Evolutionary conservation across 2,113 vertebrate species (phyloP).

Genomic region (Ophthalmolycus amberensis): DNA sequence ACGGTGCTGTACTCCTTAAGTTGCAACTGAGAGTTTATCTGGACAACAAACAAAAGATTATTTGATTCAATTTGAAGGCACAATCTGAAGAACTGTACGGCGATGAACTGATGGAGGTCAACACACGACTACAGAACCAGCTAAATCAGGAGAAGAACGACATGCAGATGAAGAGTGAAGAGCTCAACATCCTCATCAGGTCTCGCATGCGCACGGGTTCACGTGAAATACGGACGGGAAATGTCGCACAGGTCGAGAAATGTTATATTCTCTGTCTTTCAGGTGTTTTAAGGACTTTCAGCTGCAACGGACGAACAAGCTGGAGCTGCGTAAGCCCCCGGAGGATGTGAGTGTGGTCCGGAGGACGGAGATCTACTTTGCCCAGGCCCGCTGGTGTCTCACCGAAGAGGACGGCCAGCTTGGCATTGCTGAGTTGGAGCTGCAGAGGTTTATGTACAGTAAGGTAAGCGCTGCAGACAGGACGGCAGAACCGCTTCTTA

Average conservation of each 20-base stretch:
- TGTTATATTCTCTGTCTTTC: neutral
- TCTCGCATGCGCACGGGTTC: conserved; percentile 49
- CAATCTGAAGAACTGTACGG: conserved; percentile 90
- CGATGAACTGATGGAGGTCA: conserved; percentile 89
- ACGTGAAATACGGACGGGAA: neutral
- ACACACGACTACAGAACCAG: conserved; percentile 92
- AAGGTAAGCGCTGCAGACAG: conserved; percentile 84
- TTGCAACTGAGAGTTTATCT: neutral
- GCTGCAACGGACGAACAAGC: conserved; percentile 95
- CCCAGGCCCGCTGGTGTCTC: conserved; percentile 96
- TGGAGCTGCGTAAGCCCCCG: conserved; percentile 94
- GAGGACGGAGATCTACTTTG: conserved; percentile 95
- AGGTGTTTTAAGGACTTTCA: conserved; percentile 99
- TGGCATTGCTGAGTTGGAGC: conserved; percentile 96
- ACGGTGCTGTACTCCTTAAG: neutral
- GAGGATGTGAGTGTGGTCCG: conserved; percentile 96
- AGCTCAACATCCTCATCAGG: conserved; percentile 99
- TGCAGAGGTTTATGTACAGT: conserved; percentile 98
- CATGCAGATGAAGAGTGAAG: conserved; percentile 96
- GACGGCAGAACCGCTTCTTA: too few relatives aligned
- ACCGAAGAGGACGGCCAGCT: conserved; percentile 98
- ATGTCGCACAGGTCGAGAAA: neutral
- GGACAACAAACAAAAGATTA: neutral
- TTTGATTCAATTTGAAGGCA: conserved; percentile 77
- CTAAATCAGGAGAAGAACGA: conserved; percentile 95